Percentiles rank a stretch among this genome's conserved stretches.
These are phyloP conservation scores for Zosterops pallidus DNA, from an alignment of 2,113 vertebrate genomes.

Conservation along the genomic window DNA sequence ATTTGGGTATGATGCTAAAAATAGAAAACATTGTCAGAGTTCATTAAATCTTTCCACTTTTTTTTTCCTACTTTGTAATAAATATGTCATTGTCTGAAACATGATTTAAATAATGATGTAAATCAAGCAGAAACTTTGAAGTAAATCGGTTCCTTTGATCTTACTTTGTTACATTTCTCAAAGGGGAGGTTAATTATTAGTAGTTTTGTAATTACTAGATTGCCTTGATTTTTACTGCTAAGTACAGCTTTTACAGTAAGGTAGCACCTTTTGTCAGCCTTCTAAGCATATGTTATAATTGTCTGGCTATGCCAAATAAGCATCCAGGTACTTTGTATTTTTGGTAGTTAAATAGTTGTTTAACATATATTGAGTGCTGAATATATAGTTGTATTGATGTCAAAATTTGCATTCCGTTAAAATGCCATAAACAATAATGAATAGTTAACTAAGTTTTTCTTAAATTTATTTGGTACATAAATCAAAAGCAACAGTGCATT, in stretches of 20 bases:
- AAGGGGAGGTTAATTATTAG: constrained; percentile 56
- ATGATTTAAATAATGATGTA: constrained; percentile 56
- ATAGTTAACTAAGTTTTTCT: background rate
- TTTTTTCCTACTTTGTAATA: background rate
- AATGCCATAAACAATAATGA: background rate
- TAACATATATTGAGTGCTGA: background rate
- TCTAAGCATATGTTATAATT: background rate
- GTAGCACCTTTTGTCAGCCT: constrained; percentile 2
- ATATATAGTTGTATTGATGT: background rate
- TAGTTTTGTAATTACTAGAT: constrained; percentile 49
- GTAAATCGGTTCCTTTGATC: constrained; percentile 55
- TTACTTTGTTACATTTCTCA: constrained; percentile 50
- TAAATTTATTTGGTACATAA: background rate
- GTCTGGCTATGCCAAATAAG: background rate
- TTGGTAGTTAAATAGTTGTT: background rate
- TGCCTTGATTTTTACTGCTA: constrained; percentile 40
- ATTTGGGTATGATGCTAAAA: background rate
- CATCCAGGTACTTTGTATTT: background rate
- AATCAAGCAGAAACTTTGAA: constrained; percentile 57
- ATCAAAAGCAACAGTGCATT: background rate
- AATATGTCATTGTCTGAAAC: constrained; percentile 33
- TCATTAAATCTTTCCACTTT: background rate
- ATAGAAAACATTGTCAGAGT: background rate
- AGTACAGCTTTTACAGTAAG: constrained; percentile 24
- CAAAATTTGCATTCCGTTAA: background rate